Conservation (phyloP, 92 coral and sea anemone species). For the Epizoanthus illoricatus region DNA sequence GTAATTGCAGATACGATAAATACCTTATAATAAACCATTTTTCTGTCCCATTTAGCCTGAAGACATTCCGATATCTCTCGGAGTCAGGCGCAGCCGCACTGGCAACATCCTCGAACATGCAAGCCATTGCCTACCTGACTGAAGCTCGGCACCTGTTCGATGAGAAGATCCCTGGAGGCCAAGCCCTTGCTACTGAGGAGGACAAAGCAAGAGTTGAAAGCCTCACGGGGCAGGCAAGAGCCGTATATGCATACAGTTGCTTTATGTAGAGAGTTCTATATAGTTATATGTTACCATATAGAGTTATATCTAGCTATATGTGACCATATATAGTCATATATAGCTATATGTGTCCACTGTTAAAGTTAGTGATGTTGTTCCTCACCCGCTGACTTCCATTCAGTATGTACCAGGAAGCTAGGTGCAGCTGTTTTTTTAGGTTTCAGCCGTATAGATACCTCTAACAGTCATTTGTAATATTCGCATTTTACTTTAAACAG, state of each 20-base stretch:
- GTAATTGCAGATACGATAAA: neutral
- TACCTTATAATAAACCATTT: neutral
- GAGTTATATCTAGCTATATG: no score
- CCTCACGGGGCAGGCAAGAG: slow-evolving; percentile 89
- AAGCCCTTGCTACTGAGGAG: slow-evolving; percentile 66
- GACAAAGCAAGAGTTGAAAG: slow-evolving; percentile 92
- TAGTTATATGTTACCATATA: no score
- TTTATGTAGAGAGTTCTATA: no score
- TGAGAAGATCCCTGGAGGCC: slow-evolving; percentile 54
- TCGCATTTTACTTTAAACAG: no score
- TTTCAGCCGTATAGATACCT: neutral
- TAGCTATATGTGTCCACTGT: no score
- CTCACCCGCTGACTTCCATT: no score
- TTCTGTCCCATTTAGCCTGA: slow-evolving; percentile 10
- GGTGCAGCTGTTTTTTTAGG: neutral
- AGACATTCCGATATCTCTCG: slow-evolving; percentile 69
- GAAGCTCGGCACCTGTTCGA: slow-evolving; percentile 75
- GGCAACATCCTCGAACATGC: slow-evolving; percentile 95
- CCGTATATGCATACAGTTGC: neutral
- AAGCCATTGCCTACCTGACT: slow-evolving; percentile 81
- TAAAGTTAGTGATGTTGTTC: no score
- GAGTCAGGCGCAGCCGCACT: slow-evolving; percentile 99
- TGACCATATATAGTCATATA: no score
- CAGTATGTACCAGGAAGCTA: no score
- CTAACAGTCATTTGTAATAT: neutral